Conservation (phyloP, 2,113 vertebrate genomes). For the Bos javanicus region DNA sequence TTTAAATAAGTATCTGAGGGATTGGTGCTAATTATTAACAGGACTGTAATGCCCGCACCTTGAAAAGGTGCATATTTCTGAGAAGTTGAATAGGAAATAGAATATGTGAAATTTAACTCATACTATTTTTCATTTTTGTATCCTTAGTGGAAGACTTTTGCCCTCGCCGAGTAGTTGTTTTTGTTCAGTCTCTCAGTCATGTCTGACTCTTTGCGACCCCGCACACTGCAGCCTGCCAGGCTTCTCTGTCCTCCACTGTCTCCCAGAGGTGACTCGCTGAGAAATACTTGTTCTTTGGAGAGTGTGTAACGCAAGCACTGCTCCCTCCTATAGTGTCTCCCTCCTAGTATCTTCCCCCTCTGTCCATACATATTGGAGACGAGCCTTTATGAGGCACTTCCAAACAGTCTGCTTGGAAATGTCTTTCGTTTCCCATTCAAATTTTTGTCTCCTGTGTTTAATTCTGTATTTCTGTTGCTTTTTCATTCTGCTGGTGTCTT, state of each 20-base stretch:
- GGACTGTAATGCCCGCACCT: not conserved
- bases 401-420: not conserved
- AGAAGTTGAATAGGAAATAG: not conserved
- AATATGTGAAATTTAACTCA: not conserved
- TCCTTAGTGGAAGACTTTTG: not conserved
- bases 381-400: not conserved
- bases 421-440: not conserved
- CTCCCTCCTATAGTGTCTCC: not conserved
- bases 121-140: not conserved
- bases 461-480: not conserved
- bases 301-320: accelerated
- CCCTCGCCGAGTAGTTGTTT: not conserved
- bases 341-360: not conserved
- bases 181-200: not conserved
- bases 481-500: not conserved
- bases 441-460: not conserved
- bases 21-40: not conserved
- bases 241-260: not conserved
- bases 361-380: not conserved
- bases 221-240: not conserved
- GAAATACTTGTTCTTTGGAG: not conserved
- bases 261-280: not conserved
- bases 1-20: not conserved
- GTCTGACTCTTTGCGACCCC: not conserved
- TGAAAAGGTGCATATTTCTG: not conserved